Percentiles rank a stretch among this genome's conserved stretches.
Conservation (phyloP, 2,113 vertebrate genomes). For the Ophthalmolycus amberensis region DNA sequence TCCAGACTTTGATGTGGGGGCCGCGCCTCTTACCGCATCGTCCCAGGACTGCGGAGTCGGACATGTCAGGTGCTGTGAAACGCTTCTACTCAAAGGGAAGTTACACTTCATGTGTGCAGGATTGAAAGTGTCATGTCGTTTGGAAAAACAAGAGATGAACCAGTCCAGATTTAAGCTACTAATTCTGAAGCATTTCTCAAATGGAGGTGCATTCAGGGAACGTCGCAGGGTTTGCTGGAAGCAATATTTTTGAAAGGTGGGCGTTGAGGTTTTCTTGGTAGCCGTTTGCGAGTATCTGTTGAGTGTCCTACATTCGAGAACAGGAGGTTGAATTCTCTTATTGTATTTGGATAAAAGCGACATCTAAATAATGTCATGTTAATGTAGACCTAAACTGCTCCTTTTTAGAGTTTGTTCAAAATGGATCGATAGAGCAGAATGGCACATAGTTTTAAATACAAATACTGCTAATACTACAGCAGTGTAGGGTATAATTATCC, state of each 20-base stretch:
- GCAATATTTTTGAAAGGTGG: background rate
- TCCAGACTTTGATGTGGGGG: constrained; percentile 13
- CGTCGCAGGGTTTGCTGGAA: no score
- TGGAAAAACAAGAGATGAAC: background rate
- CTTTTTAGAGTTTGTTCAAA: background rate
- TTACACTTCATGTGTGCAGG: background rate
- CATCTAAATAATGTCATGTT: background rate
- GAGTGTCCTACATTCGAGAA: no score
- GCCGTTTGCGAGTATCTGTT: no score
- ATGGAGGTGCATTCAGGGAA: no score
- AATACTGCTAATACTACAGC: background rate
- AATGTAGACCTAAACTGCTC: background rate
- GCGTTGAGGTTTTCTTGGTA: no score
- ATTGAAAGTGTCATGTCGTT: background rate
- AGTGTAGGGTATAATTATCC: background rate
- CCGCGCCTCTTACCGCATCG: no score
- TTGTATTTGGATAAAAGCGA: background rate
- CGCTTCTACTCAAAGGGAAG: background rate
- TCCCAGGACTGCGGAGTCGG: background rate
- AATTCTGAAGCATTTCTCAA: no score
- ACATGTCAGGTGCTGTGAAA: constrained; percentile 32
- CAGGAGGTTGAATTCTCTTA: background rate
- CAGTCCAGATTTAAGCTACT: background rate
- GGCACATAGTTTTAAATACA: background rate
- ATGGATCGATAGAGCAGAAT: background rate